Percentiles rank a stretch among this genome's conserved stretches.
Evolutionary conservation across 2,888 invertebrate genomes (phyloP).

Genomic region (Sphaeridia pumilis): DNA sequence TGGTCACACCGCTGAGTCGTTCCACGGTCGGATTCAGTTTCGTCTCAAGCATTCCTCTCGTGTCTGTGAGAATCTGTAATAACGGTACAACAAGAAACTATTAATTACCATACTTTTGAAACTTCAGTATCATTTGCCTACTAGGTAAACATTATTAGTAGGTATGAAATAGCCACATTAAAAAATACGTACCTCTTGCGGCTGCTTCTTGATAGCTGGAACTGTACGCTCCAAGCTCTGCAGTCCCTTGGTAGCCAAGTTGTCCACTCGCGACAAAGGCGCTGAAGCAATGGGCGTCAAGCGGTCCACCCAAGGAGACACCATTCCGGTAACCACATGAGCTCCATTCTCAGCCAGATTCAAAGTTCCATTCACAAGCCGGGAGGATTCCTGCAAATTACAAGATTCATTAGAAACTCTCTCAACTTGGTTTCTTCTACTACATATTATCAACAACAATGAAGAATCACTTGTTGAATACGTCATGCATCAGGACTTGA

Average conservation of each 20-base stretch:
- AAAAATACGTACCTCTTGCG: constrained; percentile 25
- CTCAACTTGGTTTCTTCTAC: too few species aligned
- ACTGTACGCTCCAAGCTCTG: constrained; percentile 21
- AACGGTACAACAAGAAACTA: too few species aligned
- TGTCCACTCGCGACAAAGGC: constrained; percentile 23
- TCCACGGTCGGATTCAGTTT: constrained; percentile 18
- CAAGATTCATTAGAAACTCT: too few species aligned
- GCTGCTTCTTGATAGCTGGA: constrained; percentile 28
- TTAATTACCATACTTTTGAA: too few species aligned
- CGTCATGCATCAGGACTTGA: too few species aligned
- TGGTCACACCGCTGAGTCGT: constrained; percentile 17
- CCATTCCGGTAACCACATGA: not conserved
- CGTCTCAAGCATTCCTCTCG: constrained; percentile 16
- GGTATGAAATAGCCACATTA: not conserved
- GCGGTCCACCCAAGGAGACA: constrained; percentile 19
- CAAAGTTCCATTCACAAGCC: not conserved
- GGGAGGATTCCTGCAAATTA: not conserved
- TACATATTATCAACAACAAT: too few species aligned
- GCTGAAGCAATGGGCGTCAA: constrained; percentile 17
- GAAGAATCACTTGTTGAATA: too few species aligned
- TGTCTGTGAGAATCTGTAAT: constrained; percentile 21
- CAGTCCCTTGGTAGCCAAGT: constrained; percentile 24
- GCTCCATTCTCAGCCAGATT: not conserved
- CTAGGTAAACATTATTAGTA: too few species aligned
- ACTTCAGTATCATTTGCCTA: too few species aligned